phyloP scores from a whole-genome alignment of 1,140 invertebrate genomes.

The Dinothrombium tinctorium region DNA sequence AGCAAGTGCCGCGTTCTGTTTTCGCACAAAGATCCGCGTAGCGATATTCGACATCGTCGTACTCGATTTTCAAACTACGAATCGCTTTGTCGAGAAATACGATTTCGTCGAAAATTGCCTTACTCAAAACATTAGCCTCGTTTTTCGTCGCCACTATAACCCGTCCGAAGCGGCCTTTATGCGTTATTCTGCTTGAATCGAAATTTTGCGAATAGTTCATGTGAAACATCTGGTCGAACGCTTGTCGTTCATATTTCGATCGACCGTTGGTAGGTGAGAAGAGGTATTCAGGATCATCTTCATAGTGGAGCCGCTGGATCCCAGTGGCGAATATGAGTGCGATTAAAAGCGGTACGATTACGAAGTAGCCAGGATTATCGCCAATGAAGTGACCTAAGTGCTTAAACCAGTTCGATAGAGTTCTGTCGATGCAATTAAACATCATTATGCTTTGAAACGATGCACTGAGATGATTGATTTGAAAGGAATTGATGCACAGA shows the following conservation, averaged over 20 bases:
- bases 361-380: constrained; percentile 56
- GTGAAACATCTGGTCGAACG: constrained; percentile 56
- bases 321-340: constrained; percentile 57
- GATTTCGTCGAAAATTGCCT: constrained; percentile 51
- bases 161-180: constrained; percentile 62
- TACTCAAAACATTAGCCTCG: constrained; percentile 46
- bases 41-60: constrained; percentile 36
- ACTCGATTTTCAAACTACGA: constrained; percentile 40
- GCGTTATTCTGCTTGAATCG: constrained; percentile 55
- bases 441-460: too few species aligned
- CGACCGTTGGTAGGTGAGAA: constrained; percentile 65
- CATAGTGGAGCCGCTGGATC: constrained; percentile 55
- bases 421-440: constrained; percentile 14
- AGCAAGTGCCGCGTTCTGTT: constrained; percentile 53
- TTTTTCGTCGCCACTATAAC: constrained; percentile 61
- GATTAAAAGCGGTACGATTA: constrained; percentile 56
- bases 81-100: constrained; percentile 45
- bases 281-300: constrained; percentile 75
- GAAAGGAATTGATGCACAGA: too few species aligned
- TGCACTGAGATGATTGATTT: too few species aligned
- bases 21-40: constrained; percentile 58
- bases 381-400: constrained; percentile 54
- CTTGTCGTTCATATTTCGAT: constrained; percentile 40
- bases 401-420: constrained; percentile 42
- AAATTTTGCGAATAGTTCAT: constrained; percentile 64